Evolutionary conservation across 2,797 vertebrate genomes (phyloP).

Genomic region (Enteromius radiatus): DNA sequence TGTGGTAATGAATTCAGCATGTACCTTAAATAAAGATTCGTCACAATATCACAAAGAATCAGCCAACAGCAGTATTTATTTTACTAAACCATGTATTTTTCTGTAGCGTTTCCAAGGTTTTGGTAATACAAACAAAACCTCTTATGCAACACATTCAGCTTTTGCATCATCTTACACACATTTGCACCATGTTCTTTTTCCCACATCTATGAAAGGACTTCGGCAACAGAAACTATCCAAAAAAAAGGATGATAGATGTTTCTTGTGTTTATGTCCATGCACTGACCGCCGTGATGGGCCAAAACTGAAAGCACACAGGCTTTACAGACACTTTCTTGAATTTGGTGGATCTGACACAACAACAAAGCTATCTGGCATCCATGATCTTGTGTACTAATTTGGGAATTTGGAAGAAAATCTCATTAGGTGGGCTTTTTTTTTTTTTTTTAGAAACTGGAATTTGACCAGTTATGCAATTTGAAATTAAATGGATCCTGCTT

Average conservation of each 20-base stretch:
- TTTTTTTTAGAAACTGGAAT: neutral
- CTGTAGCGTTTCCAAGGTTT: conserved; percentile 20
- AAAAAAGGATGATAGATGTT: neutral
- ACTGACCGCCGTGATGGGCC: neutral
- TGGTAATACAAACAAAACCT: conserved; percentile 21
- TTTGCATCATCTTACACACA: conserved; percentile 12
- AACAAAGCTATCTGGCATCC: neutral
- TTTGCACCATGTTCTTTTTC: conserved; percentile 1
- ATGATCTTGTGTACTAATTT: neutral
- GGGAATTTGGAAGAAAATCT: neutral
- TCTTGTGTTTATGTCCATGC: neutral
- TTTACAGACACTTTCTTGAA: neutral
- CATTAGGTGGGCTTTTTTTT: neutral
- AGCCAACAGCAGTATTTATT: neutral
- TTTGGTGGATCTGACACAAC: neutral
- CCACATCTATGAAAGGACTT: conserved; percentile 24
- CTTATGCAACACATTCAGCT: neutral
- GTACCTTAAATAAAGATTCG: neutral
- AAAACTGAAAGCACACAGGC: neutral
- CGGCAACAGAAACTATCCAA: neutral
- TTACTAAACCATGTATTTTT: conserved; percentile 31
- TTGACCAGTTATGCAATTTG: neutral
- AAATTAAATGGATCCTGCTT: neutral
- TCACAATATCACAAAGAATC: conserved; percentile 1
- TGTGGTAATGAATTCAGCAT: neutral